Percentiles rank a stretch among this genome's conserved stretches.
Conservation (phyloP, 2,888 invertebrate species). For the Athrips mouffetella region DNA sequence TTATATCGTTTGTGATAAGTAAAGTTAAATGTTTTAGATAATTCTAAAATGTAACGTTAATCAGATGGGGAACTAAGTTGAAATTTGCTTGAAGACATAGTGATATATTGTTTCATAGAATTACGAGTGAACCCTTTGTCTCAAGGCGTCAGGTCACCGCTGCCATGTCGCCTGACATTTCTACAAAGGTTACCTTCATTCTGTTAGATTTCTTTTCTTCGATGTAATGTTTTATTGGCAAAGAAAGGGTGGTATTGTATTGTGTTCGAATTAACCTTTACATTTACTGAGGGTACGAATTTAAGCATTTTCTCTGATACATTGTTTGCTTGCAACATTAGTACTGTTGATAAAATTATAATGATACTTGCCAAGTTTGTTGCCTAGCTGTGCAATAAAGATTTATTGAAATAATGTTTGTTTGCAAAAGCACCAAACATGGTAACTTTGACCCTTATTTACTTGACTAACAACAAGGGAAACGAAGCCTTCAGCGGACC, state of each 20-base stretch:
- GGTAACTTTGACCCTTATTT: slow-evolving; percentile 14
- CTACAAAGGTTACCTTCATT: slow-evolving; percentile 69
- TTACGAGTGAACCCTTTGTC: slow-evolving; percentile 66
- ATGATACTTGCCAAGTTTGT: not conserved
- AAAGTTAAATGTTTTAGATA: slow-evolving; percentile 34
- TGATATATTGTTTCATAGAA: slow-evolving; percentile 46
- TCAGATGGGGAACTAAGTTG: slow-evolving; percentile 43
- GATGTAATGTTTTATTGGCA: slow-evolving; percentile 58
- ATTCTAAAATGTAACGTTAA: slow-evolving; percentile 39
- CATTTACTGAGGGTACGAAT: slow-evolving; percentile 34
- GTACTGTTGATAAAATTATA: not conserved
- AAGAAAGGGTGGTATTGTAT: slow-evolving; percentile 68
- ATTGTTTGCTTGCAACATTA: slow-evolving; percentile 15
- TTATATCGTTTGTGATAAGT: slow-evolving; percentile 51
- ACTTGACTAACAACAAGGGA: slow-evolving; percentile 10
- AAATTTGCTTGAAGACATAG: slow-evolving; percentile 40
- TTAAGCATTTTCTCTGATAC: slow-evolving; percentile 15
- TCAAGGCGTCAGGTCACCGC: slow-evolving; percentile 64
- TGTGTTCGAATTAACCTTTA: slow-evolving; percentile 60
- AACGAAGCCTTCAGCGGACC: slow-evolving; percentile 16
- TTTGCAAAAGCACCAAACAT: slow-evolving; percentile 15
- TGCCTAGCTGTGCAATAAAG: not conserved
- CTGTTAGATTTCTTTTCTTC: slow-evolving; percentile 67
- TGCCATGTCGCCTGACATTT: slow-evolving; percentile 70
- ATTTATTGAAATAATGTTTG: slow-evolving; percentile 13